Evolutionary conservation across 2,113 vertebrate species (phyloP).

Genomic region (Campylorhamphus procurvoides): DNA sequence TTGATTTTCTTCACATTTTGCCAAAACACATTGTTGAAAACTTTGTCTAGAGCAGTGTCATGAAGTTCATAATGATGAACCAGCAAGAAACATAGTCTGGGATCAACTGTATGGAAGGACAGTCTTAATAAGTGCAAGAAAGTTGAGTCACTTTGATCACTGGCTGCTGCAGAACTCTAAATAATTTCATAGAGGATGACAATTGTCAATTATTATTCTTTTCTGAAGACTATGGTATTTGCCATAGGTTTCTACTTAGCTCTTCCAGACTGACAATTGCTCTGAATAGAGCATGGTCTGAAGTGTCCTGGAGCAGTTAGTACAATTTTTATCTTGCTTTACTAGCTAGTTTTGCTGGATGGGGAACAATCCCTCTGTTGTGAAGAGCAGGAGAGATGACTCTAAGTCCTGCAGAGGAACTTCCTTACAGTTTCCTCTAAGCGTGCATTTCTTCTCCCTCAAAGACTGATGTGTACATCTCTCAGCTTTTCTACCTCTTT

Average conservation of each 20-base stretch:
- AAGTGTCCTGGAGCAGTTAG: background rate
- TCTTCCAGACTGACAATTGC: background rate
- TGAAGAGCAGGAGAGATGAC: background rate
- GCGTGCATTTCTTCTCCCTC: background rate
- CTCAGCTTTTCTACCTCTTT: background rate
- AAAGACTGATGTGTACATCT: background rate
- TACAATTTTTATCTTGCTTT: background rate
- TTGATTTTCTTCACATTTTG: constrained; percentile 78
- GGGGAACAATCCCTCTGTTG: background rate
- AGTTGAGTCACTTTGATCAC: background rate
- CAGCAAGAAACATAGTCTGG: background rate
- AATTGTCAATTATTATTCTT: background rate
- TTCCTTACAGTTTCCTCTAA: background rate
- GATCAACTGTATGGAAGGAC: background rate
- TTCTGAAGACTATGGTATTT: background rate
- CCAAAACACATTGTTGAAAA: constrained; percentile 66
- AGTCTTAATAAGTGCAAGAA: background rate
- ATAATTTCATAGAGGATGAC: background rate
- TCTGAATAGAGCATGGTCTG: background rate
- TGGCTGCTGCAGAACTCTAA: background rate
- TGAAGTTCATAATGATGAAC: background rate
- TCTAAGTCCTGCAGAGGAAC: fast-evolving
- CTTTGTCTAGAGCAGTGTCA: background rate
- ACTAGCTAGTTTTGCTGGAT: background rate
- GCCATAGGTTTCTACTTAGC: background rate